These are phyloP conservation scores for Blennius ocellaris DNA, from an alignment of 2,113 vertebrate species.

Conservation along the genomic window DNA sequence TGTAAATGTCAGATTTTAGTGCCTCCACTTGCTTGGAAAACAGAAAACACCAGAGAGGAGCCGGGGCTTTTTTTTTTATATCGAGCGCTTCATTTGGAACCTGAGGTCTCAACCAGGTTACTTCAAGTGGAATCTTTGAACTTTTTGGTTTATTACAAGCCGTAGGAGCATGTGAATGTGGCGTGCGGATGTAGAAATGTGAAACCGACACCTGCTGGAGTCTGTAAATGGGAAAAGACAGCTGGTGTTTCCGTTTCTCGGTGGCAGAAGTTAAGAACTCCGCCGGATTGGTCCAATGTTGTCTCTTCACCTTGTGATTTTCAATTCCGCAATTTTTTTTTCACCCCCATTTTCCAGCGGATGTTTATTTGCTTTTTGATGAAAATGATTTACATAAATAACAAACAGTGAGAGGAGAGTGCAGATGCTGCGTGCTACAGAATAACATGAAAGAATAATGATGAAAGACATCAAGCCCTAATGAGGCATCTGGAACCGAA, in stretches of 20 bases:
- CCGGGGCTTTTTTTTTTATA: no score
- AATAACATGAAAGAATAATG: conserved; percentile 80
- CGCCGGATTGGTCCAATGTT: conserved; percentile 19
- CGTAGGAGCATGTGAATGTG: neutral
- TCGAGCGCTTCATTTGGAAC: neutral
- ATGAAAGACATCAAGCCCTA: conserved; percentile 77
- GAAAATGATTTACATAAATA: conserved; percentile 80
- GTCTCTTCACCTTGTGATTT: conserved; percentile 55
- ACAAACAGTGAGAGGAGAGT: conserved; percentile 64
- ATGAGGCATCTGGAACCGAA: conserved; percentile 79
- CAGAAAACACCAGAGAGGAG: neutral
- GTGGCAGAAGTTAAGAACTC: conserved; percentile 33
- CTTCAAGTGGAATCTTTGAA: neutral
- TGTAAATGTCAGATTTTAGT: neutral
- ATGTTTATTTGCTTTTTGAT: conserved; percentile 71
- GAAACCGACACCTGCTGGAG: conserved; percentile 30
- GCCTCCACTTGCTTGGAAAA: neutral
- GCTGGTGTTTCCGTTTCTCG: conserved; percentile 49
- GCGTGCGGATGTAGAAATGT: conserved; percentile 28
- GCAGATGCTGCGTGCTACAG: conserved; percentile 72
- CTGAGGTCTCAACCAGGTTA: neutral
- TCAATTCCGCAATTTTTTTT: conserved; percentile 31
- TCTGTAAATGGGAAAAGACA: conserved; percentile 59
- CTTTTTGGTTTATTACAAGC: neutral
- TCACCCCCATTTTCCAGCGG: conserved; percentile 6